Evolutionary conservation across 2,113 vertebrate genomes (phyloP).

Genomic region (Lophotis ruficrista): DNA sequence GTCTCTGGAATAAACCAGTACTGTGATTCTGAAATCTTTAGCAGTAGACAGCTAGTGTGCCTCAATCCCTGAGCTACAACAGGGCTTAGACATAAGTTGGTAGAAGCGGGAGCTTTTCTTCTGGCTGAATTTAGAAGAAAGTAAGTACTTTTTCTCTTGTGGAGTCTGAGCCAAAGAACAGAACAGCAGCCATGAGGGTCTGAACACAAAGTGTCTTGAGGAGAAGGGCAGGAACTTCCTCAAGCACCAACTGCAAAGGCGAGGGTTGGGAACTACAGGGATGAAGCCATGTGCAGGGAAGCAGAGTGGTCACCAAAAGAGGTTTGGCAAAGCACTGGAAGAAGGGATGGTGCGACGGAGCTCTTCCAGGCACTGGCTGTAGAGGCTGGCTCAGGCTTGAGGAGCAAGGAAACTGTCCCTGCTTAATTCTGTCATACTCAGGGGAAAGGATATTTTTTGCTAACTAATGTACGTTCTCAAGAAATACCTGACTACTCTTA

Average conservation of each 20-base stretch:
- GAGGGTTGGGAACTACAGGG: not conserved
- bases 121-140: not conserved
- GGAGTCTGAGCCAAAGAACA: not conserved
- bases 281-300: not conserved
- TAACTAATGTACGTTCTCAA: not conserved
- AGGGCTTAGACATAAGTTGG: not conserved
- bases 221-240: not conserved
- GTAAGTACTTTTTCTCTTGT: not conserved
- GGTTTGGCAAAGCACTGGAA: not conserved
- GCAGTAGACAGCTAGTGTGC: not conserved
- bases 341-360: rapidly evolving
- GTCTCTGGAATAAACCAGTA: no score
- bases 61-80: not conserved
- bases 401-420: not conserved
- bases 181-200: not conserved
- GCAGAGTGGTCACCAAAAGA: not conserved
- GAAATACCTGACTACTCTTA: not conserved
- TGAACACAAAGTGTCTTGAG: not conserved
- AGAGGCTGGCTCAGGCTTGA: not conserved
- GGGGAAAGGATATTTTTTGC: not conserved
- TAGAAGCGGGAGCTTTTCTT: not conserved
- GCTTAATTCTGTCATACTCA: not conserved
- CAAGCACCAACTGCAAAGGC: not conserved
- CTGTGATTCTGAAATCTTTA: not conserved
- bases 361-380: not conserved